Evolutionary conservation across 2,113 vertebrate species (phyloP).

Genomic region (Gadus macrocephalus): DNA sequence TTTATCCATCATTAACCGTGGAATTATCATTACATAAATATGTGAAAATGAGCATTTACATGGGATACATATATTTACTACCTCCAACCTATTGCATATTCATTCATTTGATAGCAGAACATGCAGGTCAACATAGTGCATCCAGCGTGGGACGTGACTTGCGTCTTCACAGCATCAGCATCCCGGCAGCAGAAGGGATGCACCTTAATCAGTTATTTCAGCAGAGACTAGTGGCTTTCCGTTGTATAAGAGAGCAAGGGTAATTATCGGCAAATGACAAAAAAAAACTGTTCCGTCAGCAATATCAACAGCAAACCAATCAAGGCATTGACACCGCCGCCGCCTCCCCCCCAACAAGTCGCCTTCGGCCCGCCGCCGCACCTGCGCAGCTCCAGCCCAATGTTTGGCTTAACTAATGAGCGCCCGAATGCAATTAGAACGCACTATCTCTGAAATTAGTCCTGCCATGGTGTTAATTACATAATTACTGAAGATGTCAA

Average conservation of each 20-base stretch:
- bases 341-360: constrained; percentile 59
- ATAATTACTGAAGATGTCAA: constrained; percentile 75
- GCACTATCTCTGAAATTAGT: constrained; percentile 72
- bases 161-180: constrained; percentile 29
- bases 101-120: constrained; percentile 22
- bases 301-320: constrained; percentile 68
- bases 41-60: no score
- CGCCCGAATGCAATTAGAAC: constrained; percentile 70
- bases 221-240: constrained; percentile 54
- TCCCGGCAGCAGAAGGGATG: constrained; percentile 39
- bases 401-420: constrained; percentile 71
- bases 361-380: constrained; percentile 58
- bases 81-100: neutral
- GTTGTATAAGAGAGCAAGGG: constrained; percentile 55
- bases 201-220: constrained; percentile 53
- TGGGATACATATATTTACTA: no score
- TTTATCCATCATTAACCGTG: no score
- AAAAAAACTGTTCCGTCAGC: constrained; percentile 70
- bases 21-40: neutral
- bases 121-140: constrained; percentile 32
- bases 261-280: constrained; percentile 73
- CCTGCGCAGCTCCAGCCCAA: constrained; percentile 57
- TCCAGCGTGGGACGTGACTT: neutral
- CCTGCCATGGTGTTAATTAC: constrained; percentile 76
- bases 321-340: constrained; percentile 66